Evolutionary conservation across 2,797 vertebrate genomes (phyloP).

Genomic region (Melanotaenia parkinsoni): DNA sequence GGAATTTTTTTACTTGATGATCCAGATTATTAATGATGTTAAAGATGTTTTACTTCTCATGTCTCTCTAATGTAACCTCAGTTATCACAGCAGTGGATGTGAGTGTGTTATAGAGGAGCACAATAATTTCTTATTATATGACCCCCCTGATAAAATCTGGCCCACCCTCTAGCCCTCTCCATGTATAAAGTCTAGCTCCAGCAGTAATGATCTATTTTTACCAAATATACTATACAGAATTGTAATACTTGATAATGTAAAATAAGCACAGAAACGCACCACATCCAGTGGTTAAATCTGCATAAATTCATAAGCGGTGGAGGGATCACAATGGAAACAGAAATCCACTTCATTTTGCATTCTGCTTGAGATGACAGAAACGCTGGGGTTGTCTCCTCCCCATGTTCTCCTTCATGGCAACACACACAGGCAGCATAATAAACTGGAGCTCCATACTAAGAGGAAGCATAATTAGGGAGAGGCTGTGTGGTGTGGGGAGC

Average conservation of each 20-base stretch:
- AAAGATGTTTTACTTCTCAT: too few relatives aligned
- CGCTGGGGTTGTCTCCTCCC: slow-evolving; percentile 34
- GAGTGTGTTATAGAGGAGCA: too few relatives aligned
- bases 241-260: background rate
- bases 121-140: too few relatives aligned
- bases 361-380: slow-evolving; percentile 53
- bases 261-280: background rate
- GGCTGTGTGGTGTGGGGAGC: slow-evolving; percentile 44
- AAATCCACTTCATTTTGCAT: background rate
- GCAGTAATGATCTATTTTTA: too few relatives aligned
- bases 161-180: too few relatives aligned
- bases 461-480: slow-evolving; percentile 51
- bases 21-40: too few relatives aligned
- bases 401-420: slow-evolving; percentile 26
- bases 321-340: background rate
- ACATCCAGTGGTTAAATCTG: background rate
- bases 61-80: too few relatives aligned
- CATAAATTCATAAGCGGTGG: background rate
- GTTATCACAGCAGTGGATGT: too few relatives aligned
- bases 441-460: slow-evolving; percentile 35
- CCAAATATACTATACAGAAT: background rate
- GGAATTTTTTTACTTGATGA: too few relatives aligned
- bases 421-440: slow-evolving; percentile 44
- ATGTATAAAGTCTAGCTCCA: too few relatives aligned
- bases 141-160: too few relatives aligned